Conservation (phyloP, 2,797 vertebrate species). For the Distichodus sexfasciatus region DNA sequence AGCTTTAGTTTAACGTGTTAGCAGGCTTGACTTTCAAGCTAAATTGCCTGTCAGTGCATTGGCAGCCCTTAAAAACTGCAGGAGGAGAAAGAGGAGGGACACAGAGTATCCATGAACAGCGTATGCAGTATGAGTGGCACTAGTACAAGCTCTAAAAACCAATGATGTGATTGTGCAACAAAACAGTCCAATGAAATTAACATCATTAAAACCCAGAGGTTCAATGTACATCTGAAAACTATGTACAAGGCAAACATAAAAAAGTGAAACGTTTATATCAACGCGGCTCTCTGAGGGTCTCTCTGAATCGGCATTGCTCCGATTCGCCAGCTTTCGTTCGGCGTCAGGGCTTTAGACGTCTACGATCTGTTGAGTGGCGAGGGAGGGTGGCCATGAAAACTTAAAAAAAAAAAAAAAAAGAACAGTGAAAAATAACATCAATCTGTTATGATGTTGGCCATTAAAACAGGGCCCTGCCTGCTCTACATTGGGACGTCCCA, state of each 20-base stretch:
- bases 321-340: not conserved
- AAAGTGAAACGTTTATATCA: conserved; percentile 59
- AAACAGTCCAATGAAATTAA: conserved; percentile 53
- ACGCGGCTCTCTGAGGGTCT: conserved; percentile 31
- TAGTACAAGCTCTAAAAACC: conserved; percentile 37
- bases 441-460: conserved; percentile 49
- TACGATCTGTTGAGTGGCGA: not conserved
- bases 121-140: conserved; percentile 63
- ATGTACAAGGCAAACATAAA: conserved; percentile 67
- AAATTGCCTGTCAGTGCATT: conserved; percentile 30
- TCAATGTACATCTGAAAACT: conserved; percentile 67
- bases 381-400: not conserved
- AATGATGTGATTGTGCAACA: conserved; percentile 64
- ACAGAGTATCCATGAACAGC: conserved; percentile 38
- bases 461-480: conserved; percentile 66
- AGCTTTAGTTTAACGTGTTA: conserved; percentile 13
- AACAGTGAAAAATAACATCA: not conserved
- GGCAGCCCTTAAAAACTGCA: conserved; percentile 51
- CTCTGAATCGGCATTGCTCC: conserved; percentile 27
- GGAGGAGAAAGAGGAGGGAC: conserved; percentile 40
- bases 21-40: not conserved
- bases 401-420: not conserved
- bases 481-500: no score
- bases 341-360: not conserved
- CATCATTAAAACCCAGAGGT: conserved; percentile 57